Conservation (phyloP, 2,888 invertebrate species). For the Rotaria magnacalcarata region DNA sequence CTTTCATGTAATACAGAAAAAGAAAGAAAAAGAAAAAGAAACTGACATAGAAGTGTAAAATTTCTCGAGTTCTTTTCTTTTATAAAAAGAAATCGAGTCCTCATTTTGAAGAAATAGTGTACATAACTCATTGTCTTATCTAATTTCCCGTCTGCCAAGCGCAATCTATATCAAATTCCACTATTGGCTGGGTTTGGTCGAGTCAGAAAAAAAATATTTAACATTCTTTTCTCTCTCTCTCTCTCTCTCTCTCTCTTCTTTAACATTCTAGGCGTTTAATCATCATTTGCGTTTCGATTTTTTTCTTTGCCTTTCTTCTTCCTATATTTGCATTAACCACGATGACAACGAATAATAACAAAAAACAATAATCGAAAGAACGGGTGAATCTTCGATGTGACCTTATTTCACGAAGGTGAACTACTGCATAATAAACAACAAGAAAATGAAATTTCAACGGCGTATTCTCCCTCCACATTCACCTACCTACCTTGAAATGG, state of each 20-base stretch:
- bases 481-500: background rate
- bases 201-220: background rate
- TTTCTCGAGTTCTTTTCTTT: background rate
- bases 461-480: constrained; percentile 10
- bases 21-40: background rate
- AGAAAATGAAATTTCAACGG: background rate
- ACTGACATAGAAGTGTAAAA: background rate
- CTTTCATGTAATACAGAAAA: too few relatives aligned
- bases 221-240: background rate
- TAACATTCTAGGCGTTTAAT: background rate
- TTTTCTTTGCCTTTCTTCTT: background rate
- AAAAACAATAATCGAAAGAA: background rate
- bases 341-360: constrained; percentile 9
- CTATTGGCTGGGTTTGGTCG: background rate
- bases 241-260: background rate
- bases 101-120: background rate
- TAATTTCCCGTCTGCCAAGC: background rate
- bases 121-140: background rate
- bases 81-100: background rate
- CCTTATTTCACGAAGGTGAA: background rate
- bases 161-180: background rate
- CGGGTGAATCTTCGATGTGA: background rate
- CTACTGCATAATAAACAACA: background rate
- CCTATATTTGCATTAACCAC: constrained; percentile 21
- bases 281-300: background rate